Evolutionary conservation across 2,113 vertebrate species (phyloP).

Genomic region (Hippocampus comes): DNA sequence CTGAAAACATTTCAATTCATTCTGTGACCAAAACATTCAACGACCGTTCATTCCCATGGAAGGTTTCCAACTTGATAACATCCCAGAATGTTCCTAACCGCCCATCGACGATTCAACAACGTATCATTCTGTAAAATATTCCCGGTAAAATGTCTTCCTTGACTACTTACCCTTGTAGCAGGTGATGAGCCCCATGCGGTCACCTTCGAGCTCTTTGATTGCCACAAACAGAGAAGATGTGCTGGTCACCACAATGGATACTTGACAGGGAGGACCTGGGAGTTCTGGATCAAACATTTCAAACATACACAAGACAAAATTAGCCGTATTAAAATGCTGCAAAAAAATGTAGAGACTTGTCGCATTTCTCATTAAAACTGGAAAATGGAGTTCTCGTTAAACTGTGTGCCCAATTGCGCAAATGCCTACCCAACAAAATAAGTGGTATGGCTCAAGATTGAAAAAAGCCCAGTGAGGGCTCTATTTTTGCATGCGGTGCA

Average conservation of each 20-base stretch:
- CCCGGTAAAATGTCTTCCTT: not conserved
- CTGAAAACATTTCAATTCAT: not conserved
- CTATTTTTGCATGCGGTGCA: too few relatives aligned
- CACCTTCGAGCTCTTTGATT: constrained; percentile 57
- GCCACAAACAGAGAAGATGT: constrained; percentile 60
- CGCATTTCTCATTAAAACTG: not conserved
- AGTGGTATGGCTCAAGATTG: not conserved
- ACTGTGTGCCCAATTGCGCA: not conserved
- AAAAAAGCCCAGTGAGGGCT: not conserved
- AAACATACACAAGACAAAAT: constrained; percentile 8
- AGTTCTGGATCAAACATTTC: constrained; percentile 45
- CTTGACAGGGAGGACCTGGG: constrained; percentile 61
- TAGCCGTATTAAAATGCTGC: not conserved
- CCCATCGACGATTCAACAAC: not conserved
- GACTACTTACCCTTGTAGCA: constrained; percentile 63
- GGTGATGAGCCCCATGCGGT: constrained; percentile 60
- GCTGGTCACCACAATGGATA: constrained; percentile 66
- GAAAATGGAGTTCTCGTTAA: not conserved
- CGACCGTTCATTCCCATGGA: not conserved
- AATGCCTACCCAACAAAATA: not conserved
- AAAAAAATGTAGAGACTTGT: too few relatives aligned
- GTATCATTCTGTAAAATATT: not conserved
- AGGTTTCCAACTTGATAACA: not conserved
- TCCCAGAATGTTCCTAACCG: not conserved
- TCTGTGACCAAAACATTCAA: not conserved